Evolutionary conservation across 2,888 invertebrate genomes (phyloP), one percentile per base, ranked within the genome.

Genomic region (Colostygia pectinataria): DNA sequence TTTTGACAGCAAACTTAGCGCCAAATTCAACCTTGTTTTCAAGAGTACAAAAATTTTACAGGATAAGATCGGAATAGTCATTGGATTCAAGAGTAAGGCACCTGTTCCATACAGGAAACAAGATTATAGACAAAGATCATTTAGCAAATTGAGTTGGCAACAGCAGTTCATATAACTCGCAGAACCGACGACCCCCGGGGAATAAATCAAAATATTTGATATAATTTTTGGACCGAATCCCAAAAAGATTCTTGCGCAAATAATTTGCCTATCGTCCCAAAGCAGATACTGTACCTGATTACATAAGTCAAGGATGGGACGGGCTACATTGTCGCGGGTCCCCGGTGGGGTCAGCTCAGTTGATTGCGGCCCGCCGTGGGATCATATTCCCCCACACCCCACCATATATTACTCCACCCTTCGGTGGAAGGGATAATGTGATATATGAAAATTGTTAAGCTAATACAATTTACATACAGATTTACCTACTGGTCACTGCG

Each of bases 361-460:
- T 54, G 53, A 59, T 59, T 54, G 54, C 45, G 46, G 31, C 49
- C 44, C 48, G 10, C 36, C 31, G 40, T 28, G 43, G 36, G 37
- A 32, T 43, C 32, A 13, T 31, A 33, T 31, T 27, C 24, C 44
- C 31, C 42, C 42, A 27, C 37, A 36, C 31, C 32, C 39, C 31
- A 15, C 33, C 29, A 24, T 40, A 29, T 25, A 40, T 41, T 31
- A 37, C 31, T 10, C 39, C 14, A 28, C 18, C 13, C 15, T 8
- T 31, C 34, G 18, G 27, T 34, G 36, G 33, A 39, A 48, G 41
- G 47, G 36, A 45, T 41, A 45, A 51, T 51, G 36, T 40, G 40
- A 41, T 45, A 36, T 23, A 31, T 27, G 36, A 40, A 32, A 15
- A 28, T 45, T 40, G 44, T 36, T 31, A 39, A 18, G 14, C 25